A percentile compares a stretch with the other conserved stretches of the same genome.
Conservation (phyloP, 2,113 vertebrate species). For the Rhinoptilus africanus region DNA sequence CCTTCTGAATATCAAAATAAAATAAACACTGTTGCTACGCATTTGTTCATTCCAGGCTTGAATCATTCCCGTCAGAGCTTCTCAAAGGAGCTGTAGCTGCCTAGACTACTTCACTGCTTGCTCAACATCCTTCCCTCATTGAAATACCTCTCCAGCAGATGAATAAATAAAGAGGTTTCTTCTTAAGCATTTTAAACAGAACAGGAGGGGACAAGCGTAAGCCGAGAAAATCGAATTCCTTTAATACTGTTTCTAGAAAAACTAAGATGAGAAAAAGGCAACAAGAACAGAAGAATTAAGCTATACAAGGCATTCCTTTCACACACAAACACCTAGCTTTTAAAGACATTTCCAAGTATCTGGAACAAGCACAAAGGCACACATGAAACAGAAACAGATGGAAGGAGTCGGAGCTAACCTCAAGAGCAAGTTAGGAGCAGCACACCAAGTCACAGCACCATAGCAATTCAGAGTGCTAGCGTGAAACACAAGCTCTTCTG, state of each 20-base stretch:
- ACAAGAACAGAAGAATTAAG: background rate
- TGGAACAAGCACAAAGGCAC: background rate
- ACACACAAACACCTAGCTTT: background rate
- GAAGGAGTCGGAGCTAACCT: background rate
- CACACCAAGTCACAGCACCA: background rate
- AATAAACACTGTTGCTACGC: constrained; percentile 26
- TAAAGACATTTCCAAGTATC: background rate
- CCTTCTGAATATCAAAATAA: background rate
- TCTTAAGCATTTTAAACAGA: background rate
- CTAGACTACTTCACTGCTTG: background rate
- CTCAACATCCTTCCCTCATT: background rate
- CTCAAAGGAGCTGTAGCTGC: background rate
- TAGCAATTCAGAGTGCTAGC: background rate
- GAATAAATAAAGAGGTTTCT: constrained; percentile 10
- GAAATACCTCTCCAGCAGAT: background rate
- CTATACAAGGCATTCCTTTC: background rate
- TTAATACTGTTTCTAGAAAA: background rate
- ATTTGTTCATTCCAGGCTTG: background rate
- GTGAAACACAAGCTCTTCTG: background rate
- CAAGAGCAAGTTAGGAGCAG: background rate
- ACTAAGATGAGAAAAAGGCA: background rate
- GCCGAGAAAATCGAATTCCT: background rate
- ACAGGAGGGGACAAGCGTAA: background rate
- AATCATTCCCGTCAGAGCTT: background rate
- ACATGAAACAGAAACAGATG: background rate